Percentiles rank a stretch among this genome's conserved stretches.
These are phyloP conservation scores for Manis crassicaudata DNA, from an alignment of 2,797 vertebrate genomes.

Conservation along the genomic window DNA sequence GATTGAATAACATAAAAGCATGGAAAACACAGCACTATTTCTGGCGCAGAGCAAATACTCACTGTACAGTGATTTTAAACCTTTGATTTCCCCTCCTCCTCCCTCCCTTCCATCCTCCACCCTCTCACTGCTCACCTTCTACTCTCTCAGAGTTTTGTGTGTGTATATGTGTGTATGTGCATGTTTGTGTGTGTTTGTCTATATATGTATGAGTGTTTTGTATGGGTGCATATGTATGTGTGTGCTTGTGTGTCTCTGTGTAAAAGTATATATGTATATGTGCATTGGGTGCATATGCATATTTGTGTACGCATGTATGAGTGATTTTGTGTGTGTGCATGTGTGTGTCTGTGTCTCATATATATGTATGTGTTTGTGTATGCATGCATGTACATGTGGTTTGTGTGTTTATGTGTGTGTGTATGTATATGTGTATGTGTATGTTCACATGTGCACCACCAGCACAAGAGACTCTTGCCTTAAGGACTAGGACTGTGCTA, in stretches of 20 bases:
- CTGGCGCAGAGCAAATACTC: not conserved
- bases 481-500: not conserved
- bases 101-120: no score
- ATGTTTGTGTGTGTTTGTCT: not conserved
- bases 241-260: rapidly evolving
- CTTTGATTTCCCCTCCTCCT: no score
- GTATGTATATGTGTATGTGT: not conserved
- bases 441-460: rapidly evolving
- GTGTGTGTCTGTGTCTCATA: no score
- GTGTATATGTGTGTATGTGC: not conserved
- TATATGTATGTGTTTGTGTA: not conserved
- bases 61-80: not conserved
- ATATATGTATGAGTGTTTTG: no score
- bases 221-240: not conserved
- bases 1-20: not conserved
- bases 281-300: no score
- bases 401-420: not conserved
- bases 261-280: rapidly evolving
- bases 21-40: not conserved
- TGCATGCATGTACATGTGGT: rapidly evolving
- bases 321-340: no score
- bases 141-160: not conserved
- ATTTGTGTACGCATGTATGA: no score
- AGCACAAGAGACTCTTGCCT: not conserved
- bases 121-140: not conserved